phyloP scores from a whole-genome alignment of 1,140 invertebrate species.

The Eciton burchellii region DNA sequence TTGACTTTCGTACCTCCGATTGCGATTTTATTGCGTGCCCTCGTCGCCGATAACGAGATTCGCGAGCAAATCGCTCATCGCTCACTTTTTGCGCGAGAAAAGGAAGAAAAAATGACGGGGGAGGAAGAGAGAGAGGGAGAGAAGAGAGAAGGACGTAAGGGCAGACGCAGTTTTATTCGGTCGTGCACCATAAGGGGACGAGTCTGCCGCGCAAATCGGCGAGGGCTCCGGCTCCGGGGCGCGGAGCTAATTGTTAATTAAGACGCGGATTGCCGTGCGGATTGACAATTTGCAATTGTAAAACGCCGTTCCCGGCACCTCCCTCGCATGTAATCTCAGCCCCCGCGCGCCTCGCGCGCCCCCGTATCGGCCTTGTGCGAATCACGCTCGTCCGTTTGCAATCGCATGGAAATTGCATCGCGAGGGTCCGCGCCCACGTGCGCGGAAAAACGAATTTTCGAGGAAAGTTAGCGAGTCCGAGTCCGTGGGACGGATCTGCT shows the following conservation, averaged over 20 bases:
- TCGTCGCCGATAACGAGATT: constrained; percentile 47
- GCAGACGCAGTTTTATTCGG: constrained; percentile 39
- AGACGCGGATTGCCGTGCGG: constrained; percentile 69
- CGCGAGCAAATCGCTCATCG: constrained; percentile 26
- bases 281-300: constrained; percentile 80
- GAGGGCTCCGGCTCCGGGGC: constrained; percentile 21
- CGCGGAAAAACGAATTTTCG: constrained; percentile 52
- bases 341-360: neutral
- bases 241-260: constrained; percentile 72
- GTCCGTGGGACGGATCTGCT: neutral
- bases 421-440: constrained; percentile 13
- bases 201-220: neutral
- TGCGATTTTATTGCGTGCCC: constrained; percentile 55
- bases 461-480: constrained; percentile 36
- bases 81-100: constrained; percentile 16
- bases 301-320: constrained; percentile 56
- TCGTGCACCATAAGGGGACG: constrained; percentile 30
- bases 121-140: neutral
- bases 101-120: neutral
- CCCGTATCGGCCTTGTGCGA: constrained; percentile 63
- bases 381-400: constrained; percentile 65
- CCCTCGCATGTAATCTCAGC: constrained; percentile 67
- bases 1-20: constrained; percentile 55
- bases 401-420: constrained; percentile 70
- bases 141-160: constrained; percentile 7